Evolutionary conservation across 1,140 invertebrate species (phyloP).

Genomic region (Panulirus ornatus): DNA sequence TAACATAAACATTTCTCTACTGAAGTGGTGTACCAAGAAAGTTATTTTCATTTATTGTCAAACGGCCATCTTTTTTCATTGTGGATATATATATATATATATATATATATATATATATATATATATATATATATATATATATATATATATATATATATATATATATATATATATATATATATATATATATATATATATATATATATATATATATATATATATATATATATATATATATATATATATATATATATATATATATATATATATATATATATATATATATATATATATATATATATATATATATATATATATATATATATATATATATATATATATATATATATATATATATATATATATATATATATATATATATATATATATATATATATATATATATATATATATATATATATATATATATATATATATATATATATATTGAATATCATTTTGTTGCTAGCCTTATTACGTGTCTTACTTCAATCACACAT

Average conservation of each 20-base stretch:
- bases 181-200: slow-evolving; percentile 25
- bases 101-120: background rate
- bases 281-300: slow-evolving; percentile 55
- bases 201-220: slow-evolving; percentile 30
- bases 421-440: slow-evolving; percentile 62
- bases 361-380: slow-evolving; percentile 51
- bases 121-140: background rate
- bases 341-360: slow-evolving; percentile 55
- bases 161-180: background rate
- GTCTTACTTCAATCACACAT: background rate
- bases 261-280: slow-evolving; percentile 50
- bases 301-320: slow-evolving; percentile 61
- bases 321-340: slow-evolving; percentile 64
- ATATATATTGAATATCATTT: slow-evolving; percentile 32
- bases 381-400: slow-evolving; percentile 56
- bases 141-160: slow-evolving; percentile 6
- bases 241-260: slow-evolving; percentile 47
- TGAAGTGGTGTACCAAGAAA: no score
- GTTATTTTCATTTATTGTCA: no score
- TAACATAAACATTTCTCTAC: no score
- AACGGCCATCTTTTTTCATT: no score
- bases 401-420: slow-evolving; percentile 60
- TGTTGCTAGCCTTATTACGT: background rate
- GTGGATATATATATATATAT: background rate
- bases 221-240: slow-evolving; percentile 26